Base-by-base conservation (phyloP, 2,888 invertebrate genomes). In the Gnatocerus cornutus region DNA sequence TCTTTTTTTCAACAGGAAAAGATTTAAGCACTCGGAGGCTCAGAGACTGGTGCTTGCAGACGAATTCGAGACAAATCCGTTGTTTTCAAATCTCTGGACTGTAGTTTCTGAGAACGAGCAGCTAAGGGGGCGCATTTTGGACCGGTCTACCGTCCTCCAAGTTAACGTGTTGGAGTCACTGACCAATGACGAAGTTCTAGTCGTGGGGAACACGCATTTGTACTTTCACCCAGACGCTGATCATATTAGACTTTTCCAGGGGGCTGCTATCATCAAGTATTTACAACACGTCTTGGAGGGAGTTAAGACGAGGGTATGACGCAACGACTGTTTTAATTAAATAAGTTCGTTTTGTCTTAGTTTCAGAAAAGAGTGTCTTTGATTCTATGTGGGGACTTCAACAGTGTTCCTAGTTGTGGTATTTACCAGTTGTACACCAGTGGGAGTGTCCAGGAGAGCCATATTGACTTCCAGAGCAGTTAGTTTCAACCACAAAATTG, bases 191-290 rank as follows among this genome's bases (percentile, higher is more conserved):
- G 88, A 91, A 76, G 84, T 91, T 63, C 77, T 94, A 33, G 80
- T 94, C 37, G 79, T 85, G 9, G 96, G 92, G 10, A 98, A 97
- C 81, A 97, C 96, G 0, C 98, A 99, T 87, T 87, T 98, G 52
- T 98, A 96, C 86, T 98, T 96, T 80, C 95, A 95, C 82, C 96
- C 97, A 0, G 91, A 93, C 83, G 94, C 97, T 4, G 94, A 95
- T 84, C 95, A 97, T 80, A 92, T 98, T 75, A 88, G 98, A 71
- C 86, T 97, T 3, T 82, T 98, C 14, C 98, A 98, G 87, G 92
- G 91, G 29, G 92, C 92, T 29, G 89, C 93, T 71, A 87, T 90
- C 16, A 88, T 96, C 73, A 86, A 89, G 43, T 94, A 92, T 86
- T 80, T 97, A 16, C 88, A 91, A 76, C 83, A 90, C 78, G 75